These are phyloP conservation scores for Gyps fulvus DNA, from an alignment of 2,113 vertebrate species.

Conservation along the genomic window DNA sequence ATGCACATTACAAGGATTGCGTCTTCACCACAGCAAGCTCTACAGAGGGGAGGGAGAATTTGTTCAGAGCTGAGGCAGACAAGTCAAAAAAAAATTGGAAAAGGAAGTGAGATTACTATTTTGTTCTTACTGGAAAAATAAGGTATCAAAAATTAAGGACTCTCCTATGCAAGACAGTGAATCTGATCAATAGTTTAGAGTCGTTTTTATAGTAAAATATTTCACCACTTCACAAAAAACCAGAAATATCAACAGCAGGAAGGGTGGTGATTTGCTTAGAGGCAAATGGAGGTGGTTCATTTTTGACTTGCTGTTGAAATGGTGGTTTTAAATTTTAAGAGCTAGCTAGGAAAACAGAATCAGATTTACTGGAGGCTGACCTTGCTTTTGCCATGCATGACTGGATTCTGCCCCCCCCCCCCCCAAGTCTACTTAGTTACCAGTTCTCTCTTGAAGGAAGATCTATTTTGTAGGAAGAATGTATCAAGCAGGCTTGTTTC, in stretches of 20 bases:
- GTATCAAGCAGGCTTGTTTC: not conserved
- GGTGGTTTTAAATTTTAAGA: not conserved
- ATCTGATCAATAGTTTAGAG: not conserved
- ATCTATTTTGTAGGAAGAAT: not conserved
- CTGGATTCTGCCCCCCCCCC: not conserved
- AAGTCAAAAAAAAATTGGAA: not conserved
- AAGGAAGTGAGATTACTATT: not conserved
- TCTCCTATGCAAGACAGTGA: not conserved
- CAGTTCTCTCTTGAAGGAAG: not conserved
- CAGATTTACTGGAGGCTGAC: not conserved
- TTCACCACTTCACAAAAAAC: not conserved
- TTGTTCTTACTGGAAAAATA: not conserved
- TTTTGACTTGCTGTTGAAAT: not conserved
- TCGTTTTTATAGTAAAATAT: not conserved
- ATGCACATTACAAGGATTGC: not conserved
- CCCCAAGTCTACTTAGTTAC: not conserved
- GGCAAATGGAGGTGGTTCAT: not conserved
- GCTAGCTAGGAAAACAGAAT: not conserved
- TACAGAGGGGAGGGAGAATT: not conserved
- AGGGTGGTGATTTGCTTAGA: not conserved
- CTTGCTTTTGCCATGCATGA: not conserved
- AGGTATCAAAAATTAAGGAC: not conserved
- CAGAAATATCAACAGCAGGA: not conserved
- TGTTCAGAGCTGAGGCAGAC: not conserved
- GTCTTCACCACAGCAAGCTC: not conserved